Base-by-base conservation (phyloP, 2,113 vertebrate genomes). In the Ascaphus truei region DNA sequence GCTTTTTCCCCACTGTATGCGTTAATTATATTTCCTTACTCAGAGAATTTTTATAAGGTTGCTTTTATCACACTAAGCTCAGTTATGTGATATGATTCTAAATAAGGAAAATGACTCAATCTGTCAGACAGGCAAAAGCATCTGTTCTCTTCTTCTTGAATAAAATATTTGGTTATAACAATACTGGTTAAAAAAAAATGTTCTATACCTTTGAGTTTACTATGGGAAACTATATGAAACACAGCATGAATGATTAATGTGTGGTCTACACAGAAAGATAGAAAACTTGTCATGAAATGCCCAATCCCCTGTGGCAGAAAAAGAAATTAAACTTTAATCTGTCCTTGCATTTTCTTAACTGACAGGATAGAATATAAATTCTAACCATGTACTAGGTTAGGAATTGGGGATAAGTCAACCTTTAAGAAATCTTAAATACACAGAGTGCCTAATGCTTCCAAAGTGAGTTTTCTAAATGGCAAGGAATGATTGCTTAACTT, bases 281-380 rank as follows among this genome's bases (percentile, higher is more conserved):
- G 26, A 68, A 81, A 80, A 20, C 39, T 22, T 78, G 26, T 72
- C 5, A 12, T 68, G 50, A 74, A 73, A 76, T 53, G 6, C 43
- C 63, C 65, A 52, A 57, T 84, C 58, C 16, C 7, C 1, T 50
- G 74, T 77, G 55, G 68, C 81, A 31, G 37, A 63, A 76, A 55
- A 45, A 16, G 31, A 77, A 73, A 77, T 77, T 58, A 80, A 85
- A 83, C 50, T 80, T 72, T 83, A 71, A 85, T 73, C 63, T 72
- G 68, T 63, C 81, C 2, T 33, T 76, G 75, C 26, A 33, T 78
- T 79, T 77, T 77, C 50, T 65, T 63, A 75, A 63, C 67, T 77
- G 79, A 65, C 59, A 71, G 22, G 51, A 1, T 57, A 69, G 1
- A 43, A 45, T 67, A 11, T 75, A 73, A 84, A 78, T 77, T 73